A percentile compares a stretch with the other conserved stretches of the same genome.
These are phyloP conservation scores for Schizopygopsis malacanthus DNA, from an alignment of 2,797 vertebrate species.

Conservation along the genomic window DNA sequence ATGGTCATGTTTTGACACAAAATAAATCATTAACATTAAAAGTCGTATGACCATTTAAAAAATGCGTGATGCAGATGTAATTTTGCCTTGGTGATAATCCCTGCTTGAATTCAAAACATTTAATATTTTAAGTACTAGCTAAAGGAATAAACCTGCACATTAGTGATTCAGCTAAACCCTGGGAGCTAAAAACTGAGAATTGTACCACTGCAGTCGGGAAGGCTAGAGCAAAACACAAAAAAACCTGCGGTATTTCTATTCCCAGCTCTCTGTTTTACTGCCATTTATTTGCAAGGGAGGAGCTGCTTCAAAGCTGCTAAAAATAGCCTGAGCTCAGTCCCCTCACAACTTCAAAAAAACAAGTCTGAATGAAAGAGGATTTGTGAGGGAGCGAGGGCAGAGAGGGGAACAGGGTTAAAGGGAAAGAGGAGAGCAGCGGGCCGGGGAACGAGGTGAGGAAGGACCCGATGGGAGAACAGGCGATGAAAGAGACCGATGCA, in stretches of 20 bases:
- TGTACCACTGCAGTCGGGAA: slow-evolving; percentile 55
- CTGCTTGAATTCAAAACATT: slow-evolving; percentile 3
- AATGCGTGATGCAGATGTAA: neutral
- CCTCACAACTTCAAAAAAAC: slow-evolving; percentile 39
- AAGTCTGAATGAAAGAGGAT: slow-evolving; percentile 45
- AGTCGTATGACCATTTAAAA: neutral
- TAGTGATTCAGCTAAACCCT: slow-evolving; percentile 68
- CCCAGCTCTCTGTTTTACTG: slow-evolving; percentile 57
- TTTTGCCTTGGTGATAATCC: neutral
- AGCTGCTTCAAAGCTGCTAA: slow-evolving; percentile 44
- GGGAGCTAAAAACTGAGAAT: slow-evolving; percentile 65
- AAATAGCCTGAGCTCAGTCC: slow-evolving; percentile 46
- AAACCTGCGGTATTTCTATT: slow-evolving; percentile 41
- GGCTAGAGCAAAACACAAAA: slow-evolving; percentile 45
- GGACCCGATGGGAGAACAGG: slow-evolving; percentile 32
- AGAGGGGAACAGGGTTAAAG: slow-evolving; percentile 37
- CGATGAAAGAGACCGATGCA: slow-evolving; percentile 56
- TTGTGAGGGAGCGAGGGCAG: slow-evolving; percentile 59
- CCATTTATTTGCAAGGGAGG: slow-evolving; percentile 49
- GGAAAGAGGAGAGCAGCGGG: slow-evolving; percentile 28
- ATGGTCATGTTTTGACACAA: neutral
- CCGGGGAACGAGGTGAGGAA: slow-evolving; percentile 27
- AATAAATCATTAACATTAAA: neutral
- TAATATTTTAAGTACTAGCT: slow-evolving; percentile 49
- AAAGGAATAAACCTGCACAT: slow-evolving; percentile 68